A percentile compares a stretch with the other conserved stretches of the same genome.
phyloP scores from a whole-genome alignment of 2,113 vertebrate genomes.

The Tetraodon nigroviridis region DNA sequence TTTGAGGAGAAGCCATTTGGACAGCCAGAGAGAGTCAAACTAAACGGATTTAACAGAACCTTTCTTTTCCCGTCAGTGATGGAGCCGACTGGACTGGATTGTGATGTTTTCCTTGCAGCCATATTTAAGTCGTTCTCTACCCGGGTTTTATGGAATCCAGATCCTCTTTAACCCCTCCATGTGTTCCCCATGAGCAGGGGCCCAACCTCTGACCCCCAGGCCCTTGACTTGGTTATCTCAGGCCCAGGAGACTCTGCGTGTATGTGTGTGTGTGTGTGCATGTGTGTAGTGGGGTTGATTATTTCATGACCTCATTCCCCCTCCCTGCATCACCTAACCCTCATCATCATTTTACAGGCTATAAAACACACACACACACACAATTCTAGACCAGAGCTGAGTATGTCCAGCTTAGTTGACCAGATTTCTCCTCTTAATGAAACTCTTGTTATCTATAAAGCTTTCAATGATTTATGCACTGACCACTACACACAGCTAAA shows the following conservation, averaged over 20 bases:
- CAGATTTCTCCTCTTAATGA: not conserved
- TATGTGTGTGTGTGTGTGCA: slow-evolving; percentile 27
- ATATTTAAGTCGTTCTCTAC: slow-evolving; percentile 69
- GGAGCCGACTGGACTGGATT: slow-evolving; percentile 23
- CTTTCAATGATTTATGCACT: too few species aligned
- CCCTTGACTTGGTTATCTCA: slow-evolving; percentile 67
- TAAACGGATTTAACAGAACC: slow-evolving; percentile 3
- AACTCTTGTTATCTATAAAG: not conserved
- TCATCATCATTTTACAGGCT: slow-evolving; percentile 68
- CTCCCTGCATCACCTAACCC: slow-evolving; percentile 41
- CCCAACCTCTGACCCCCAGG: slow-evolving; percentile 60
- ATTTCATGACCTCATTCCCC: slow-evolving; percentile 43
- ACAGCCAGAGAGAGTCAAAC: slow-evolving; percentile 21
- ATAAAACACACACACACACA: slow-evolving; percentile 48
- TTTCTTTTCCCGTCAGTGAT: slow-evolving; percentile 10
- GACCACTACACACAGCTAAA: too few species aligned
- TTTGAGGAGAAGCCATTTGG: slow-evolving; percentile 37
- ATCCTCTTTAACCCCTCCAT: slow-evolving; percentile 73
- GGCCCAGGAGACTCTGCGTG: slow-evolving; percentile 39
- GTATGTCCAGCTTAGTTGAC: too few species aligned
- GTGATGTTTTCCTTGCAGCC: slow-evolving; percentile 59
- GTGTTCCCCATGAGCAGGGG: slow-evolving; percentile 69
- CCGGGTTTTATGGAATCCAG: slow-evolving; percentile 73
- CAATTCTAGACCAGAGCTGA: not conserved
- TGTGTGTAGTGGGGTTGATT: slow-evolving; percentile 44